Evolutionary conservation across 2,113 vertebrate genomes (phyloP).

Genomic region (Paramormyrops kingsleyae): DNA sequence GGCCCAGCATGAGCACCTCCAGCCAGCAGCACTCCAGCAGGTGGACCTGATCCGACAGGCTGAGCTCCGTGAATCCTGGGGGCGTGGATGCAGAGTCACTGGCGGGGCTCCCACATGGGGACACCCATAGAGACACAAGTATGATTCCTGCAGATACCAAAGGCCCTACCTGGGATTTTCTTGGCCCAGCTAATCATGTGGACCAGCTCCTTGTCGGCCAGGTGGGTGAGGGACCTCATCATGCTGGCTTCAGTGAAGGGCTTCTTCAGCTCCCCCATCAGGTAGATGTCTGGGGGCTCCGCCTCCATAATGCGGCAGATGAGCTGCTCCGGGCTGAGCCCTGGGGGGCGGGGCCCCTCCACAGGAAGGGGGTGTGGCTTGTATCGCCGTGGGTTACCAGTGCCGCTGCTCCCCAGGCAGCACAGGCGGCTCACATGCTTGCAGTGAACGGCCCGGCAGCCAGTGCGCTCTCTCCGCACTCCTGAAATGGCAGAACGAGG

Average conservation of each 20-base stretch:
- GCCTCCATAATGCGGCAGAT: conserved; percentile 79
- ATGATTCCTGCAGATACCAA: conserved; percentile 1
- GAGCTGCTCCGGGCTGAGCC: conserved; percentile 76
- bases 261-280: conserved; percentile 72
- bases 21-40: conserved; percentile 96
- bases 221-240: conserved; percentile 94
- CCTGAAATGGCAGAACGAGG: conserved; percentile 35
- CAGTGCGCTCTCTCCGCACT: conserved; percentile 57
- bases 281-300: conserved; percentile 81
- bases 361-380: conserved; percentile 5
- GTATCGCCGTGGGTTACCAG: conserved; percentile 34
- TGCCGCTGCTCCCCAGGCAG: conserved; percentile 47
- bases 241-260: conserved; percentile 86
- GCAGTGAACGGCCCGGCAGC: conserved; percentile 37
- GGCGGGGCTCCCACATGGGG: not conserved
- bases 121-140: not conserved
- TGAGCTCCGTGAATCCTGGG: conserved; percentile 85
- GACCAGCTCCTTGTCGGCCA: conserved; percentile 91
- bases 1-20: conserved; percentile 92
- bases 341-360: conserved; percentile 46
- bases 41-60: conserved; percentile 86
- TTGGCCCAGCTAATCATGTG: conserved; percentile 98
- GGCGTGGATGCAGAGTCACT: not conserved
- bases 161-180: conserved; percentile 78
- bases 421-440: conserved; percentile 64